Percentiles rank a stretch among this genome's conserved stretches.
phyloP scores from a whole-genome alignment of 2,888 invertebrate genomes.

The Serripes groenlandicus region DNA sequence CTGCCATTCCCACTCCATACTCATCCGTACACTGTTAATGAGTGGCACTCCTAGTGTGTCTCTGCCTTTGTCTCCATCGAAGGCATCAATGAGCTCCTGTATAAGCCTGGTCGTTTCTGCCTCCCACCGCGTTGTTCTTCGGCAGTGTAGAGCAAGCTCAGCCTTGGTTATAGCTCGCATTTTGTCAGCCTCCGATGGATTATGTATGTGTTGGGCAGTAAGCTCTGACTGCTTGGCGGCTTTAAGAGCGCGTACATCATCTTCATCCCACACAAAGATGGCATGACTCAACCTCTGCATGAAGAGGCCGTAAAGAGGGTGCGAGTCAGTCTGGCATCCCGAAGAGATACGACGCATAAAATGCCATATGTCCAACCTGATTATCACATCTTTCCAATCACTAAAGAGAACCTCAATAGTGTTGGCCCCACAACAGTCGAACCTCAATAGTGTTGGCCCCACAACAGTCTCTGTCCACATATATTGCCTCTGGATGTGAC shows the following conservation, averaged over 20 bases:
- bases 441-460: no score
- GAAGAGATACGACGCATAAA: slow-evolving; percentile 60
- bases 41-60: slow-evolving; percentile 67
- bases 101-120: slow-evolving; percentile 56
- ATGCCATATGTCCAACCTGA: slow-evolving; percentile 68
- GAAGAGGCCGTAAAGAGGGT: slow-evolving; percentile 57
- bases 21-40: slow-evolving; percentile 54
- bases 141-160: slow-evolving; percentile 64
- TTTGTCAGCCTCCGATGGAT: slow-evolving; percentile 57
- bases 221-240: slow-evolving; percentile 69
- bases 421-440: no score
- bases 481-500: background rate
- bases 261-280: slow-evolving; percentile 66
- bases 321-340: slow-evolving; percentile 57
- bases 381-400: background rate
- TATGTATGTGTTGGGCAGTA: slow-evolving; percentile 1
- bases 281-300: slow-evolving; percentile 55
- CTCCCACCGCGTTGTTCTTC: slow-evolving; percentile 52
- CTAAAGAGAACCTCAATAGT: background rate
- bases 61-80: slow-evolving; percentile 48
- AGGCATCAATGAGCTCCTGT: slow-evolving; percentile 37
- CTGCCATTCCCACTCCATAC: slow-evolving; percentile 61
- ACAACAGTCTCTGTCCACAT: slow-evolving; percentile 8
- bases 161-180: slow-evolving; percentile 17
- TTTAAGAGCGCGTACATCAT: slow-evolving; percentile 58